phyloP scores from a whole-genome alignment of 2,797 vertebrate species.

The Cyclopterus lumpus region DNA sequence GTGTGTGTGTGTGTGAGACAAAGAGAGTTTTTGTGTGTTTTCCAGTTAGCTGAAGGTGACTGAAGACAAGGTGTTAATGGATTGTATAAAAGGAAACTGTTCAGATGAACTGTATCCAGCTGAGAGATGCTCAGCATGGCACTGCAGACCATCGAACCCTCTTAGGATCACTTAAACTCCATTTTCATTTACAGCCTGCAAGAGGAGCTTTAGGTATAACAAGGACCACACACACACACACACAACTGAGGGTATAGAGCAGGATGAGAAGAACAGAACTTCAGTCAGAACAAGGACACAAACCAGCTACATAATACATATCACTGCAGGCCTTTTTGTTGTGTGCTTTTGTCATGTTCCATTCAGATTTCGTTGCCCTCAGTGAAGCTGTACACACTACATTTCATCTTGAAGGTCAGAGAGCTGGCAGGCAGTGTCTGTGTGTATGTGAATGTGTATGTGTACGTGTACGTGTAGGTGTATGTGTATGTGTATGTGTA shows the following conservation, averaged over 20 bases:
- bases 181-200: constrained; percentile 37
- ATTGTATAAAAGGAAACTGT: constrained; percentile 54
- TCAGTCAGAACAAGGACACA: constrained; percentile 1
- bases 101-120: constrained; percentile 50
- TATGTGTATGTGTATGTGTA: too few relatives aligned
- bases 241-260: neutral
- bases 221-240: neutral
- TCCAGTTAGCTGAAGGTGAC: constrained; percentile 59
- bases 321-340: neutral
- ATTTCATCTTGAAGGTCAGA: constrained; percentile 8
- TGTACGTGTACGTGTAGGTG: too few relatives aligned
- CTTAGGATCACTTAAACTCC: constrained; percentile 23
- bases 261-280: neutral
- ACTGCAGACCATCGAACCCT: constrained; percentile 26
- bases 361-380: neutral
- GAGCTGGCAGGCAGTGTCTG: neutral
- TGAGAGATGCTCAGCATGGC: constrained; percentile 39
- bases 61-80: constrained; percentile 62
- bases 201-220: constrained; percentile 9
- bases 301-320: neutral
- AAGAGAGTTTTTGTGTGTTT: constrained; percentile 20
- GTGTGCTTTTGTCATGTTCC: neutral
- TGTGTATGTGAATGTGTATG: neutral
- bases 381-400: neutral
- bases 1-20: neutral